A percentile compares a stretch with the other conserved stretches of the same genome.
Conservation (phyloP, 1,140 invertebrate species). For the Hyphantria cunea region DNA sequence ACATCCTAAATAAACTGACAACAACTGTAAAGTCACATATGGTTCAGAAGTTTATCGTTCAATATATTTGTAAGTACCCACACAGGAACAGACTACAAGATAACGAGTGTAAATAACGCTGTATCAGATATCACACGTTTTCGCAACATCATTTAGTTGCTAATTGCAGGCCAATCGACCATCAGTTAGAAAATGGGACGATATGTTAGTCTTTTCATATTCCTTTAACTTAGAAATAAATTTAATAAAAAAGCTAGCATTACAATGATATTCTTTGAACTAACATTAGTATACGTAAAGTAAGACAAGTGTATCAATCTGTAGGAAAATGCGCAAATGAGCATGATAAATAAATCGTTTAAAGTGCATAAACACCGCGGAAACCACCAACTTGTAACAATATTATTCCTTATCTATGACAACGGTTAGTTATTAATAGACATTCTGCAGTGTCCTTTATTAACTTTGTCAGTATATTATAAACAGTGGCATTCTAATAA, state of each 20-base stretch:
- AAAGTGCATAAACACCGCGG: too few relatives aligned
- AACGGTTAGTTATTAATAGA: not conserved
- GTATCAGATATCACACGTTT: conserved; percentile 20
- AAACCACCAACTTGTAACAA: too few relatives aligned
- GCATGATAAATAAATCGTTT: too few relatives aligned
- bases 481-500: not conserved
- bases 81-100: conserved; percentile 29
- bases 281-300: too few relatives aligned
- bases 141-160: conserved; percentile 14
- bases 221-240: too few relatives aligned
- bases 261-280: too few relatives aligned
- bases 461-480: conserved; percentile 17
- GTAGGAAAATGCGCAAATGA: not conserved
- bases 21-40: conserved; percentile 21
- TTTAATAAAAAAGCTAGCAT: too few relatives aligned
- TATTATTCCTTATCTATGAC: conserved; percentile 9
- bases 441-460: conserved; percentile 21
- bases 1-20: not conserved
- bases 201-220: not conserved
- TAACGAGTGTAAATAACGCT: conserved; percentile 19
- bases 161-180: conserved; percentile 8
- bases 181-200: conserved; percentile 18
- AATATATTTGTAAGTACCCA: conserved; percentile 10
- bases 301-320: not conserved
- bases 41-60: conserved; percentile 31